phyloP scores from a whole-genome alignment of 2,797 vertebrate species.

The Lepilemur septentrionalis region DNA sequence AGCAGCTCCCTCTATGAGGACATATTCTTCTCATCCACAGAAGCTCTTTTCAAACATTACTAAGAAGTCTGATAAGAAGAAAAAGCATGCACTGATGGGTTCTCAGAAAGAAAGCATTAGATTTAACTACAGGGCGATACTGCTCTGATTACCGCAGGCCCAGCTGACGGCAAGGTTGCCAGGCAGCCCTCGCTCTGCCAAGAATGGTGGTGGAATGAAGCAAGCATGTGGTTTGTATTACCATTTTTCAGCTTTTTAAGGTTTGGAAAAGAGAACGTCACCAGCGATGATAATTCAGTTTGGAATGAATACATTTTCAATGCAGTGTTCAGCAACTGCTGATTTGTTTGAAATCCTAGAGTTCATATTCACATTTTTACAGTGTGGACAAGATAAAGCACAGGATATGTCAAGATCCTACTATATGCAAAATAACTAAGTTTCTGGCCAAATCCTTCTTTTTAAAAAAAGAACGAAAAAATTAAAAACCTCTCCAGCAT shows the following conservation, averaged over 20 bases:
- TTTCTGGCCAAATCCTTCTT: conserved; percentile 63
- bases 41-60: conserved; percentile 72
- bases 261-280: conserved; percentile 82
- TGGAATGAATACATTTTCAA: conserved; percentile 81
- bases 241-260: conserved; percentile 79
- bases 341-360: conserved; percentile 80
- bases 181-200: conserved; percentile 80
- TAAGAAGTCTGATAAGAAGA: conserved; percentile 71
- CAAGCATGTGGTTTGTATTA: conserved; percentile 85
- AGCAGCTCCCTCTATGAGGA: conserved; percentile 18
- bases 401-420: conserved; percentile 70
- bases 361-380: conserved; percentile 78
- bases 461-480: conserved; percentile 53
- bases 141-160: conserved; percentile 69
- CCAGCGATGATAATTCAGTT: conserved; percentile 77
- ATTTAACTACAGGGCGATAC: conserved; percentile 75
- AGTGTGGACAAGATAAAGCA: conserved; percentile 66
- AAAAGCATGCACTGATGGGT: conserved; percentile 72
- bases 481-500: conserved; percentile 24
- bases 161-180: conserved; percentile 78
- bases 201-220: conserved; percentile 78
- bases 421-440: conserved; percentile 72
- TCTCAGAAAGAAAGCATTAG: conserved; percentile 79
- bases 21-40: conserved; percentile 38
- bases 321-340: conserved; percentile 74